Conservation (phyloP, 2,888 invertebrate genomes). For the Drosophila gaucha region DNA sequence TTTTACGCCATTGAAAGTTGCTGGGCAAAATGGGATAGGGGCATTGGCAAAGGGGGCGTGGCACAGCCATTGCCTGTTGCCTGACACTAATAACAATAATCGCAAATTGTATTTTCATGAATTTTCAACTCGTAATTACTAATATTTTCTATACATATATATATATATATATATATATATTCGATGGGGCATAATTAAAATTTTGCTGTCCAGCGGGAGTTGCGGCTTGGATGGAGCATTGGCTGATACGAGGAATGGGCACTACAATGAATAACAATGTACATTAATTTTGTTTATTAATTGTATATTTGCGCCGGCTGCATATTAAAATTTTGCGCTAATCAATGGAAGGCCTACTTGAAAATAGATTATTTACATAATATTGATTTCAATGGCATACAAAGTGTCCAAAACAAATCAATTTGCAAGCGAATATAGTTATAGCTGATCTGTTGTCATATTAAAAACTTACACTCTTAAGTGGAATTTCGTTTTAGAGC, state of each 20-base stretch:
- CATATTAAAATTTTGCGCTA: slow-evolving; percentile 73
- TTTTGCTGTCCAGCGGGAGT: slow-evolving; percentile 62
- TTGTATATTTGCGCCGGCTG: slow-evolving; percentile 70
- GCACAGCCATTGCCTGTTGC: slow-evolving; percentile 40
- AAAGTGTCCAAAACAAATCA: slow-evolving; percentile 12
- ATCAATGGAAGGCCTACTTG: slow-evolving; percentile 85
- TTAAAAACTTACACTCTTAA: background rate
- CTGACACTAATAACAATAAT: slow-evolving; percentile 81
- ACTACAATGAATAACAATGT: slow-evolving; percentile 69
- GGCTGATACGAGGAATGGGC: slow-evolving; percentile 7
- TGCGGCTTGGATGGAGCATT: too few relatives aligned
- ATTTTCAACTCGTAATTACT: slow-evolving; percentile 82
- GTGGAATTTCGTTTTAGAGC: background rate
- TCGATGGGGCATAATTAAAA: slow-evolving; percentile 80
- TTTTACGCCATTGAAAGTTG: slow-evolving; percentile 72
- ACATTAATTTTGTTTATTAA: slow-evolving; percentile 75
- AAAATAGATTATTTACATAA: slow-evolving; percentile 51
- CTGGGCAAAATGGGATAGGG: slow-evolving; percentile 1
- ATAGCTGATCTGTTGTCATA: background rate
- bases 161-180: slow-evolving; percentile 27
- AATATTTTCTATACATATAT: slow-evolving; percentile 69
- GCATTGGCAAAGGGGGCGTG: slow-evolving; percentile 1
- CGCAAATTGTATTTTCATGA: slow-evolving; percentile 83
- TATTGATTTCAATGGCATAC: slow-evolving; percentile 36
- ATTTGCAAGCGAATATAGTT: slow-evolving; percentile 1